Base-by-base conservation (phyloP, 2,113 vertebrate genomes). In the Desmodus rotundus region DNA sequence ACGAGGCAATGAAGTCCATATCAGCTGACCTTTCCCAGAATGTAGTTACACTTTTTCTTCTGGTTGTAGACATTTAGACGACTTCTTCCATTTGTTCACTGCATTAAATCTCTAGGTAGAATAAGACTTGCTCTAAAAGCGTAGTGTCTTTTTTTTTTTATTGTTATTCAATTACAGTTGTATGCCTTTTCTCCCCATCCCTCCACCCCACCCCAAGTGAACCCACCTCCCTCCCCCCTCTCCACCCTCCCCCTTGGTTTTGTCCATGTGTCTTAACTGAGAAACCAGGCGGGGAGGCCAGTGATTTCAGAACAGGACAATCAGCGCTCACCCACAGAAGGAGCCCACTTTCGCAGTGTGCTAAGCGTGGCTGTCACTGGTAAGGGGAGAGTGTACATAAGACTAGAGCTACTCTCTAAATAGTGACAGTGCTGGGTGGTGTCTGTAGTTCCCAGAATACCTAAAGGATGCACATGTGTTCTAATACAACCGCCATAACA, bases 1-100 rank as follows among this genome's bases (percentile, higher is more conserved):
- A 0, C 0, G 0, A 50, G 82, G 52, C 14, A 6, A 36, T 12
- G 4, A 67, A 77, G 28, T 52, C 78, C 31, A 0, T 26, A 3
- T 41, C 26, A 12, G 63, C 26, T 17, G 43, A 45, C 58, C 45
- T 33, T 70, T 31, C 33, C 54, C 38, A 81, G 54, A 85, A n/a
- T 19, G 2, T 43, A 74, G 33, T 36, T 12, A 17, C 2, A 20
- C 7, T 7, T 70, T 15, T 20, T 36, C 33, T n/a, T 74, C 22
- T 63, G 45, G 58, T 45, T 63, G n/a, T 20, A 86, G n/a, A 77
- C 77, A 28, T 36, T 14, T 7, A 65, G 33, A n/a, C 31, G 22
- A n/a, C 41, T 45, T 73, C 24, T 70, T 43, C 61, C 19, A 15
- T 47, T 22, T 47, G 28, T 12, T 89, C 33, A 54, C 16, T 22